Percentiles rank a stretch among this genome's conserved stretches.
Evolutionary conservation across 92 coral and sea anemone species (phyloP).

Genomic region (Phenganax marumi): DNA sequence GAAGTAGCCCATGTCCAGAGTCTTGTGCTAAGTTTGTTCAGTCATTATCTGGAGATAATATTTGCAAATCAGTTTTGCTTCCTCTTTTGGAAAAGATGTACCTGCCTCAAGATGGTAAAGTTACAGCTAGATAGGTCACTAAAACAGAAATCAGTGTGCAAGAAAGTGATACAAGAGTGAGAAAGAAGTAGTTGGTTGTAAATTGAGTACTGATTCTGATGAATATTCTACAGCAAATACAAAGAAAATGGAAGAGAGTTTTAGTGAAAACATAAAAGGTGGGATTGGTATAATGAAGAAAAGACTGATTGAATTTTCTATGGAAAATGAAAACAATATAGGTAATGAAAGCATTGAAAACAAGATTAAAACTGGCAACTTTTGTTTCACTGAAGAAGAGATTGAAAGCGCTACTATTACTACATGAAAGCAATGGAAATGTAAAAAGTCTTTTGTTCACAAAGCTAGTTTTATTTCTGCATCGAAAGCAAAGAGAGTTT

Average conservation of each 20-base stretch:
- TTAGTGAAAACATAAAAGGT: no score
- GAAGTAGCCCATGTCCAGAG: background rate
- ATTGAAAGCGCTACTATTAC: background rate
- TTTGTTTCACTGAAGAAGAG: background rate
- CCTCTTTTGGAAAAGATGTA: background rate
- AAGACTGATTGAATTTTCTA: no score
- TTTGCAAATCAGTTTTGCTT: background rate
- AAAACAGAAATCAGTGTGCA: background rate
- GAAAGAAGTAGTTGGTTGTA: no score
- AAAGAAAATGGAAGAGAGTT: background rate
- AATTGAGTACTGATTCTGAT: background rate
- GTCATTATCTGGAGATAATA: background rate
- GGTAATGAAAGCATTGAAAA: no score
- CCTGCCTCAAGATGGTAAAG: background rate
- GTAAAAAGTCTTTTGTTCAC: conserved; percentile 56
- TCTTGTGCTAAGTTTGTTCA: background rate
- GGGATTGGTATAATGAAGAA: no score
- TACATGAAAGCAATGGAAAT: conserved; percentile 53
- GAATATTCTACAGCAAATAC: background rate
- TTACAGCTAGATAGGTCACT: no score
- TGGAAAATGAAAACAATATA: no score
- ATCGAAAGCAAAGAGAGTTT: conserved; percentile 63
- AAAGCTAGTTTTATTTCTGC: conserved; percentile 70
- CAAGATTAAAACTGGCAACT: no score
- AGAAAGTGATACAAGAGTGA: background rate